A percentile compares a stretch with the other conserved stretches of the same genome.
Conservation (phyloP, 2,888 invertebrate species). For the Drosophila subquinaria region DNA sequence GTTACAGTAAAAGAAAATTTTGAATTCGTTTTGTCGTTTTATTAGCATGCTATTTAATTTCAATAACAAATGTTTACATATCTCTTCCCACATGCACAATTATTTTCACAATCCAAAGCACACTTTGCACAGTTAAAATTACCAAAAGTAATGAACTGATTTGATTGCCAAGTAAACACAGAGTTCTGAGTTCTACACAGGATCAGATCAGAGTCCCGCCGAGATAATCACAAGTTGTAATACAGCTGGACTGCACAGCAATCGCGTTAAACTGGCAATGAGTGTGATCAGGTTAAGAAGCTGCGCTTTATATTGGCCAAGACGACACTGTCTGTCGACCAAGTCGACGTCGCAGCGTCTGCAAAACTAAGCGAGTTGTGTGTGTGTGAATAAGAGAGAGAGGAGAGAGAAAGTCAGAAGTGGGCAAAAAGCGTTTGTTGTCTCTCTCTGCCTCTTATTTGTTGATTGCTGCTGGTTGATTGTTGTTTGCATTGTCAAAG, state of each 20-base stretch:
- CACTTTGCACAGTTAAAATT: constrained; percentile 10
- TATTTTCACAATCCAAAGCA: constrained; percentile 6
- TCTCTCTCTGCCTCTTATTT: not conserved
- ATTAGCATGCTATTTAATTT: not conserved
- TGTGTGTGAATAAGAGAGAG: not conserved
- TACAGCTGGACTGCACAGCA: constrained; percentile 35
- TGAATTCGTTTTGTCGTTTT: too few relatives aligned
- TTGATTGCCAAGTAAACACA: constrained; percentile 1
- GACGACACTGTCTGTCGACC: constrained; percentile 15
- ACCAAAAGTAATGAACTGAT: constrained; percentile 2
- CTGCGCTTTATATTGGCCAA: constrained; percentile 72
- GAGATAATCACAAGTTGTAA: constrained; percentile 2
- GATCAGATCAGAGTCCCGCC: constrained; percentile 13
- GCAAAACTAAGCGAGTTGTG: constrained; percentile 43
- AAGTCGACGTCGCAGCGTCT: constrained; percentile 27
- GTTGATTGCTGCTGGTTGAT: constrained; percentile 16
- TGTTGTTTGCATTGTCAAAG: constrained; percentile 54
- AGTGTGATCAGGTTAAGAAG: constrained; percentile 55
- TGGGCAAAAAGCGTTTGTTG: constrained; percentile 24
- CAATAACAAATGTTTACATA: not conserved
- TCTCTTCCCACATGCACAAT: not conserved
- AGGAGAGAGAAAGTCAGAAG: constrained; percentile 26
- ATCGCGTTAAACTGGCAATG: constrained; percentile 64
- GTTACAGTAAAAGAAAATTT: too few relatives aligned
- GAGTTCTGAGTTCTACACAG: constrained; percentile 3